These are phyloP conservation scores for Salvelinus alpinus DNA, from an alignment of 2,113 vertebrate species.

Conservation along the genomic window DNA sequence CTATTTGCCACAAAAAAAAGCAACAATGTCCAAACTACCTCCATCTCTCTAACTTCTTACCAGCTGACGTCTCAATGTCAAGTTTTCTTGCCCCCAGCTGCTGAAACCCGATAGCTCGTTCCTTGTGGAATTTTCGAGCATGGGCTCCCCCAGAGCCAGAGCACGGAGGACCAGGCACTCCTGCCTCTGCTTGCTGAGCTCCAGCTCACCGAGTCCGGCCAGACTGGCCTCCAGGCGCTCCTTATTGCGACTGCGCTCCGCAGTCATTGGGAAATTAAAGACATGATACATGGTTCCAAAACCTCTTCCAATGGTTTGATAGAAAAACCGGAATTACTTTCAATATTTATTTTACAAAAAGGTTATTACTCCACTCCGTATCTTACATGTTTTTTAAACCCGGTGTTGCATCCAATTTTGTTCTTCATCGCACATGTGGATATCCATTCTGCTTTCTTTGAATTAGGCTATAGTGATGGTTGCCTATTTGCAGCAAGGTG, in stretches of 20 bases:
- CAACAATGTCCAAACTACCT: background rate
- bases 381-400: conserved; percentile 7
- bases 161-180: conserved; percentile 75
- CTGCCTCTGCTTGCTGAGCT: conserved; percentile 75
- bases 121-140: conserved; percentile 43
- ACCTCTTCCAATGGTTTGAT: background rate
- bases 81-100: conserved; percentile 72
- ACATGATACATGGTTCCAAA: conserved; percentile 64
- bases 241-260: conserved; percentile 74
- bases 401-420: conserved; percentile 26
- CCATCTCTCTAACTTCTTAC: conserved; percentile 51
- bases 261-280: conserved; percentile 69
- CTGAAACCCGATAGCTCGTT: conserved; percentile 61
- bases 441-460: background rate
- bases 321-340: background rate
- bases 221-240: conserved; percentile 75
- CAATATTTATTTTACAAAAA: background rate
- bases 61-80: conserved; percentile 76
- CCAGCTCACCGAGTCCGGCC: conserved; percentile 74
- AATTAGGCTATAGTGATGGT: too few species aligned
- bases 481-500: conserved; percentile 35
- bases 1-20: background rate
- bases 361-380: background rate
- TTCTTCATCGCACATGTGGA: conserved; percentile 1
- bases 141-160: conserved; percentile 63